Evolutionary conservation across 2,888 invertebrate genomes (phyloP), one percentile per base, ranked within the genome.

Genomic region (Dryobotodes eremita): DNA sequence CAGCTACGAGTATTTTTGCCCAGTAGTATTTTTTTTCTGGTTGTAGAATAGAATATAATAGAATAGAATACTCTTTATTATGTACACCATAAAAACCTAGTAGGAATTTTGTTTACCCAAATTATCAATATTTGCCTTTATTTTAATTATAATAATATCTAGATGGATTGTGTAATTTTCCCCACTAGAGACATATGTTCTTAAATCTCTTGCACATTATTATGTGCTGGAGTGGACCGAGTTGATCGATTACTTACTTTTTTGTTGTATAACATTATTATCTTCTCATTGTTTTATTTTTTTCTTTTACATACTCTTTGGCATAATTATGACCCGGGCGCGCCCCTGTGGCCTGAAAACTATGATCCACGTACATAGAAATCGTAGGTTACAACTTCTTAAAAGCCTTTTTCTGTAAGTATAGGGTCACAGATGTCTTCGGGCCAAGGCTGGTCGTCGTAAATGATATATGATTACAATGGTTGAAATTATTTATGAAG

Each of bases 361-460:
- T 71, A n/a, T 68, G 26, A 75, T 61, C 31, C 62, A 36, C 46
- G 31, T 64, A 53, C 6, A 15, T 36, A 59, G 8, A 69, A 59
- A 62, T 59, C 46, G 23, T 53, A 53, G 46, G 23, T 66, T 46
- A 46, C 36, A 48, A 55, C 20, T 42, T 50, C 13, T 31, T 11
- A 15, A 26, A 73, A 64, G 46, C 20, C 17, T 68, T 68, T 62
- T 77, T 72, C 20, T 62, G 36, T 75, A 57, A 20, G 42, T 68
- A 36, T 71, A n/a, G 59, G 70, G 69, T 78, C 84, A 61, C 68
- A 65, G 61, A 50, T 70, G 75, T 74, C 80, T 74, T 77, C 68
- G 26, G 80, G 88, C 83, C 88, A 88, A 82, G 88, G 81, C 59
- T 64, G 42, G 15, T n/a, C 15, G n/a, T 71, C 50, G 59, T 50